These are phyloP conservation scores for Eurystomus glaucurus DNA, from an alignment of 2,797 vertebrate genomes.

Conservation along the genomic window DNA sequence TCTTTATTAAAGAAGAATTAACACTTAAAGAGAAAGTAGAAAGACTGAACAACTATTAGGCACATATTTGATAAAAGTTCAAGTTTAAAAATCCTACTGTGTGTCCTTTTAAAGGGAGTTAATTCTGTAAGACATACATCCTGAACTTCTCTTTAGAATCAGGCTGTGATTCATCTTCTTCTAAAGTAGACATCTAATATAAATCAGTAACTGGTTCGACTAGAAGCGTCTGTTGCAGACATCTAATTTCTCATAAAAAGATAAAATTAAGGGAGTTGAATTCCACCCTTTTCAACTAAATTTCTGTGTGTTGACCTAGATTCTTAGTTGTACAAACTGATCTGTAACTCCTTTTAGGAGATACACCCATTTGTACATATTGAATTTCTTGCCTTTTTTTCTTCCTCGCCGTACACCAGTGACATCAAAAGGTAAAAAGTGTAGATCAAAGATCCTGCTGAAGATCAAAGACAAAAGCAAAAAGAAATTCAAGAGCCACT, in stretches of 20 bases:
- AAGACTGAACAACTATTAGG: neutral
- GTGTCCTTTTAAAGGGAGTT: slow-evolving; percentile 2
- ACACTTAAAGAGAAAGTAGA: neutral
- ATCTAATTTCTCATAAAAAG: slow-evolving; percentile 55
- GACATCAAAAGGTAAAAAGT: slow-evolving; percentile 75
- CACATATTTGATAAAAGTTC: neutral
- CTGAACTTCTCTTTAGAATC: neutral
- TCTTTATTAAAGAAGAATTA: neutral
- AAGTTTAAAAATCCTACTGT: neutral
- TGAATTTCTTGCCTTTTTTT: slow-evolving; percentile 17
- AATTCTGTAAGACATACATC: neutral
- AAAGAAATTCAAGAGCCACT: slow-evolving; percentile 48
- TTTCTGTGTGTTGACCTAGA: slow-evolving; percentile 51
- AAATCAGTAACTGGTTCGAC: slow-evolving; percentile 14
- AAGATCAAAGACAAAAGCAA: slow-evolving; percentile 66
- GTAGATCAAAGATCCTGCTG: slow-evolving; percentile 58
- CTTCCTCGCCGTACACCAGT: slow-evolving; percentile 1
- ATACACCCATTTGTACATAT: slow-evolving; percentile 49
- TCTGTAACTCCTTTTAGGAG: slow-evolving; percentile 34
- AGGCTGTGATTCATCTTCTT: slow-evolving; percentile 24
- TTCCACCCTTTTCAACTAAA: slow-evolving; percentile 31
- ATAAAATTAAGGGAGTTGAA: slow-evolving; percentile 24
- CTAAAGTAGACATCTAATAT: slow-evolving; percentile 20
- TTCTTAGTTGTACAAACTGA: slow-evolving; percentile 51
- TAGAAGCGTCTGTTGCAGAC: neutral